These are phyloP conservation scores for Ochlodes sylvanus DNA, from an alignment of 2,888 invertebrate genomes.

Conservation along the genomic window DNA sequence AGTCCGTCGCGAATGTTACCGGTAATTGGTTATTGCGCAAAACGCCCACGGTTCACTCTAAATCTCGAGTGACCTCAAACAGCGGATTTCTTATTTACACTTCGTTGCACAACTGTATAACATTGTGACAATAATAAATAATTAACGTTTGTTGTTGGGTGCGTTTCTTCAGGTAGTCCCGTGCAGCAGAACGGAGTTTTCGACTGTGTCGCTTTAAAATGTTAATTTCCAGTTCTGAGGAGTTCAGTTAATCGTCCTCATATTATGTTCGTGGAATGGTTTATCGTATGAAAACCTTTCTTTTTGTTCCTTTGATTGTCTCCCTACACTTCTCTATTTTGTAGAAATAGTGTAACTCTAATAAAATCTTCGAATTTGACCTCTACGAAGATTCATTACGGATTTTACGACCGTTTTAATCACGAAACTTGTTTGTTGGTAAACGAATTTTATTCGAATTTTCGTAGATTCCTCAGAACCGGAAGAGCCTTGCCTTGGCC, in stretches of 20 bases:
- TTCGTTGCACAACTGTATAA: constrained; percentile 13
- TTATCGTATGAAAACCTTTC: too few species aligned
- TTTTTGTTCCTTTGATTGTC: too few species aligned
- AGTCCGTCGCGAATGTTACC: constrained; percentile 21
- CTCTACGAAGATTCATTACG: constrained; percentile 17
- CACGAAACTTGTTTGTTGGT: constrained; percentile 12
- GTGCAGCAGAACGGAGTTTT: too few species aligned
- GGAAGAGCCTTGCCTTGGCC: constrained; percentile 35
- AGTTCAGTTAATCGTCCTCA: too few species aligned
- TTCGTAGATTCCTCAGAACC: constrained; percentile 25
- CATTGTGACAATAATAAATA: constrained; percentile 1
- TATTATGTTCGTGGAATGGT: too few species aligned
- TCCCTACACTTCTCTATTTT: too few species aligned
- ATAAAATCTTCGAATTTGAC: constrained; percentile 1
- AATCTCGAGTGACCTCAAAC: constrained; percentile 30
- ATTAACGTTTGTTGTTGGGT: not conserved
- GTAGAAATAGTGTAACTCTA: not conserved
- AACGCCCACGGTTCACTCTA: constrained; percentile 20
- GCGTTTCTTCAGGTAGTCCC: not conserved
- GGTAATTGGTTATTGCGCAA: constrained; percentile 20
- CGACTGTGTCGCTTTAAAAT: not conserved
- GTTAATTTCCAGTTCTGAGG: not conserved
- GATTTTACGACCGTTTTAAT: constrained; percentile 8
- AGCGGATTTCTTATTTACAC: constrained; percentile 3
- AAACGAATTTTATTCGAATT: constrained; percentile 10